A percentile compares a stretch with the other conserved stretches of the same genome.
phyloP scores from a whole-genome alignment of 2,888 invertebrate genomes.

The Leucophora obtusa region DNA sequence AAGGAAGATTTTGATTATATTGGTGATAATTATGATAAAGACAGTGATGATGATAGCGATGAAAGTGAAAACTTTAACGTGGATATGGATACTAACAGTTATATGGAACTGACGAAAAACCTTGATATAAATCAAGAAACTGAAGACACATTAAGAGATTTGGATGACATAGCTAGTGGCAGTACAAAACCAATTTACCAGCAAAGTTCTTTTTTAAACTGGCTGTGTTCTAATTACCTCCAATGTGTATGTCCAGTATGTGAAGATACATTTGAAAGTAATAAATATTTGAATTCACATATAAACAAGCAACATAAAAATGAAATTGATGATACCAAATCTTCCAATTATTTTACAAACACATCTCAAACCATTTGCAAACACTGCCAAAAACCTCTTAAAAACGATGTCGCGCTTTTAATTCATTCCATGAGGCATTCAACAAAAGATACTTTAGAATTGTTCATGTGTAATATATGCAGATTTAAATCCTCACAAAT shows the following conservation, averaged over 20 bases:
- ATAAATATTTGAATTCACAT: neutral
- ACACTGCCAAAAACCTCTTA: neutral
- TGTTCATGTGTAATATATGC: neutral
- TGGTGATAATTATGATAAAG: too few relatives aligned
- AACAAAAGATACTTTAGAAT: neutral
- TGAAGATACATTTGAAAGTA: neutral
- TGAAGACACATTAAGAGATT: neutral
- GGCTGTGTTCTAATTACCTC: neutral
- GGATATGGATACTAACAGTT: neutral
- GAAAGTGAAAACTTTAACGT: neutral
- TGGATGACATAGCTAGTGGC: neutral
- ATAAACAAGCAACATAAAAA: neutral
- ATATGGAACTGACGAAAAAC: neutral
- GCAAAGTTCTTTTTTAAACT: neutral
- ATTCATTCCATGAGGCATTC: neutral
- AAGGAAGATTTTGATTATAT: too few relatives aligned
- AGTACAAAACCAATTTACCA: neutral
- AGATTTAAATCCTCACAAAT: neutral
- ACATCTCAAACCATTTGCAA: neutral
- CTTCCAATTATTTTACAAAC: neutral
- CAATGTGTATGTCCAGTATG: neutral
- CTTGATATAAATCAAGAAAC: neutral
- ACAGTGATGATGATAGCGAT: too few relatives aligned
- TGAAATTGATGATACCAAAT: neutral
- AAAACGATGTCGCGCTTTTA: neutral